phyloP scores from a whole-genome alignment of 2,797 vertebrate genomes.

The Galaxias olidus region DNA sequence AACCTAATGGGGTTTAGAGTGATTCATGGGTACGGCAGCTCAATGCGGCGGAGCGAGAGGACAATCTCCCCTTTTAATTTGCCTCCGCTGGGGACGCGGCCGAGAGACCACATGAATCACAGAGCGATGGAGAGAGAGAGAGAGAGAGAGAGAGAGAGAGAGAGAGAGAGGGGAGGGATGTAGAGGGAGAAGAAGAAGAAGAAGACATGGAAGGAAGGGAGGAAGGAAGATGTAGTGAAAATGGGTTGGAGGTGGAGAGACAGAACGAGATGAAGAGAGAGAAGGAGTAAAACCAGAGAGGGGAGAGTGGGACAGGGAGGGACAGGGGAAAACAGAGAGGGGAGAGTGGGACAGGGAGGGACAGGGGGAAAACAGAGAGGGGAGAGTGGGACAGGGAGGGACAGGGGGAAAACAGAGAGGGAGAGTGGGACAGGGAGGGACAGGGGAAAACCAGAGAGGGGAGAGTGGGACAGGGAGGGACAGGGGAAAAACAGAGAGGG shows the following conservation, averaged over 20 bases:
- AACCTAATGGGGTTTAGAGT: constrained; percentile 74
- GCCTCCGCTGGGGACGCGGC: constrained; percentile 73
- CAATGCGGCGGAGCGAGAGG: constrained; percentile 76
- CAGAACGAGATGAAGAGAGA: constrained; percentile 2
- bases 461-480: too few species aligned
- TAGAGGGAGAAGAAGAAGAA: constrained; percentile 16
- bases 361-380: background rate
- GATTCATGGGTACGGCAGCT: constrained; percentile 73
- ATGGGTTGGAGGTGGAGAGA: constrained; percentile 11
- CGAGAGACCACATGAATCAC: constrained; percentile 77
- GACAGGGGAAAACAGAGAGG: background rate
- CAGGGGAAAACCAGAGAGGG: too few species aligned
- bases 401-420: too few species aligned
- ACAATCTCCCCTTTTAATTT: constrained; percentile 75
- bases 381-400: constrained; percentile 41
- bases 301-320: background rate
- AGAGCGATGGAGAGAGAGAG: constrained; percentile 61
- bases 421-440: too few species aligned
- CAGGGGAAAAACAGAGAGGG: too few species aligned
- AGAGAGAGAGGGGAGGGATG: constrained; percentile 13
- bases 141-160: constrained; percentile 13
- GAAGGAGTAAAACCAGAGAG: too few species aligned
- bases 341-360: constrained; percentile 14
- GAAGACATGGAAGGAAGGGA: constrained; percentile 7
- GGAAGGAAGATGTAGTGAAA: constrained; percentile 8